Evolutionary conservation across 1,140 invertebrate species (phyloP), one percentile per base, ranked within the genome.

Genomic region (Chironomus striatipennis): DNA sequence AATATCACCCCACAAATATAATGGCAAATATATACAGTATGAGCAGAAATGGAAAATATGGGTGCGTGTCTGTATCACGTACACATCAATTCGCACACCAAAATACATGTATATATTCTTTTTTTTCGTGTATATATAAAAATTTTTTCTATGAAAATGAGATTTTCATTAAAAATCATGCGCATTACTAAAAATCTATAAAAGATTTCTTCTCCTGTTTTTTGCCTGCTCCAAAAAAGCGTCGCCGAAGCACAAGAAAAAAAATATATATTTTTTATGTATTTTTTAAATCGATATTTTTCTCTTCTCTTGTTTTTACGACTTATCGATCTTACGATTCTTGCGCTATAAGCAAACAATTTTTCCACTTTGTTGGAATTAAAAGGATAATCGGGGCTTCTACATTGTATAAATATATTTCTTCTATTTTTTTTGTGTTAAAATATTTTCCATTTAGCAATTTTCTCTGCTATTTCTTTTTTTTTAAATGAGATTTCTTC

Each of bases 291-390:
- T 57, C 47, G 47, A 57, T 57, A 15, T 15, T 57, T 57, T 57
- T 57, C 47, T 57, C 47, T 34, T 57, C 47, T 57, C 43, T 47
- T 47, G 47, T 57, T 57, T 57, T 57, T 57, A 57, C 47, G 12
- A 57, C 47, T 57, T 57, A 57, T 57, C 47, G 47, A 57, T 57
- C 12, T 57, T 57, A 34, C 24, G 47, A 57, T 12, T 57, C 47
- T 57, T 57, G 9, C 15, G 43, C 15, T n/a, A n/a, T 5, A n/a
- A 57, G 47, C 12, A 57, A 57, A n/a, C 12, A 57, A 57, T 57
- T 57, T 57, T 57, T 57, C 47, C 12, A 57, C 47, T 57, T 57
- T 57, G 47, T 57, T 57, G 47, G 47, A 57, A 57, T 57, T 57
- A 57, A 57, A 57, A 57, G 47, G 47, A 57, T 57, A 57, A 57